Percentiles rank a stretch among this genome's conserved stretches.
Conservation (phyloP, 2,888 invertebrate species). For the Drosophila kuntzei region DNA sequence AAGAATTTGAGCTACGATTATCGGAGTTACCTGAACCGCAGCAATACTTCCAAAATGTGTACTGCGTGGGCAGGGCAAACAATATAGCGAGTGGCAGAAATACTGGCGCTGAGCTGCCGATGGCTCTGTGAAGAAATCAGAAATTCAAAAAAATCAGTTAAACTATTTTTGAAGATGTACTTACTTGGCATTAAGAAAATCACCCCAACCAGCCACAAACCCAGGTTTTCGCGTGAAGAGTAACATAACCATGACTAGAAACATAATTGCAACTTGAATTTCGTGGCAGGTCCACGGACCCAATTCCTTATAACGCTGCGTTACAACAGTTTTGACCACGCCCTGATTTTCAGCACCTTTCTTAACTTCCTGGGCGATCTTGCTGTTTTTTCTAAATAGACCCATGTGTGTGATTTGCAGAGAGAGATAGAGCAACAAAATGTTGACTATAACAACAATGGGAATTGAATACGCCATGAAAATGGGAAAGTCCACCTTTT, state of each 20-base stretch:
- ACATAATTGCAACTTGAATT: slow-evolving; percentile 89
- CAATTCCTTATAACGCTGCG: slow-evolving; percentile 87
- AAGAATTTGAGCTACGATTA: neutral
- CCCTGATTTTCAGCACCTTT: slow-evolving; percentile 87
- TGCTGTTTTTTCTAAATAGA: slow-evolving; percentile 69
- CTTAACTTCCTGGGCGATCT: slow-evolving; percentile 43
- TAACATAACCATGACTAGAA: slow-evolving; percentile 90
- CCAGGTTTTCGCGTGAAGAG: slow-evolving; percentile 95
- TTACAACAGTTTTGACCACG: slow-evolving; percentile 87
- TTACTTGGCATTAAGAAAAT: slow-evolving; percentile 78
- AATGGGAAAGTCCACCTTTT: slow-evolving; percentile 68
- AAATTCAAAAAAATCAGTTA: neutral
- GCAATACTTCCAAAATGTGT: slow-evolving; percentile 90
- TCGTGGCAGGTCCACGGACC: slow-evolving; percentile 93
- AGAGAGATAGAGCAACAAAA: slow-evolving; percentile 47
- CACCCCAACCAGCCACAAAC: slow-evolving; percentile 93
- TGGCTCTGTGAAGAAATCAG: slow-evolving; percentile 40
- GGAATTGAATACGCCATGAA: slow-evolving; percentile 73
- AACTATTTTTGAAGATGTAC: neutral
- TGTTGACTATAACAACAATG: slow-evolving; percentile 52
- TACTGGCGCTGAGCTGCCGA: slow-evolving; percentile 88
- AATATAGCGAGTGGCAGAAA: slow-evolving; percentile 91
- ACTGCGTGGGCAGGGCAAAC: slow-evolving; percentile 92
- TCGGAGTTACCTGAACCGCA: slow-evolving; percentile 68
- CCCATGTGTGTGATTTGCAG: slow-evolving; percentile 79